Evolutionary conservation across 2,888 invertebrate genomes (phyloP).

Genomic region (Ennomos quercinarius): DNA sequence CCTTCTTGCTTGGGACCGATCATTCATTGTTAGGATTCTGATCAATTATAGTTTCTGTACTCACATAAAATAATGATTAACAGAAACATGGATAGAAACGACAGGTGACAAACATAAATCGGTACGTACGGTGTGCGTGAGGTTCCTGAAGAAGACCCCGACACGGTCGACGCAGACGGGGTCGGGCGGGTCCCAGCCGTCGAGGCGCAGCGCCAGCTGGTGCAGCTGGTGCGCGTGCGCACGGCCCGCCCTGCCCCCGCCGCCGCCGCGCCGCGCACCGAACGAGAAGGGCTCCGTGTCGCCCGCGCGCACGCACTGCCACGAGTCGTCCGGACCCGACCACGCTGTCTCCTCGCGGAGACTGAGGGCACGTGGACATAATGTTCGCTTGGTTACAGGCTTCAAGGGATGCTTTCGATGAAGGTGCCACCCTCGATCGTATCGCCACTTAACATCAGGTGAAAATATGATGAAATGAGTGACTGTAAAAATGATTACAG

Average conservation of each 20-base stretch:
- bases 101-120: neutral
- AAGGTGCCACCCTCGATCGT: too few relatives aligned
- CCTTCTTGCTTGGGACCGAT: too few relatives aligned
- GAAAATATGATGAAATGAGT: too few relatives aligned
- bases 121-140: slow-evolving; percentile 61
- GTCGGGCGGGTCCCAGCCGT: slow-evolving; percentile 94
- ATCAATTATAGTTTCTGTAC: too few relatives aligned
- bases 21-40: too few relatives aligned
- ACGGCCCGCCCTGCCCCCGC: slow-evolving; percentile 68
- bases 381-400: neutral
- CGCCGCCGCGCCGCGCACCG: slow-evolving; percentile 86
- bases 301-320: slow-evolving; percentile 89
- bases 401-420: too few relatives aligned
- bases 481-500: too few relatives aligned
- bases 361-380: slow-evolving; percentile 45
- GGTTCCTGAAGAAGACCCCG: slow-evolving; percentile 94
- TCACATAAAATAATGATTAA: too few relatives aligned
- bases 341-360: slow-evolving; percentile 54
- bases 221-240: slow-evolving; percentile 88
- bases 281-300: slow-evolving; percentile 95
- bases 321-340: slow-evolving; percentile 79
- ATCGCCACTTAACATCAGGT: too few relatives aligned
- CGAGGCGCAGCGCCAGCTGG: slow-evolving; percentile 94
- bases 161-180: slow-evolving; percentile 98
- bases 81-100: neutral